phyloP scores from a whole-genome alignment of 2,113 vertebrate genomes.

The Trachemys scripta region DNA sequence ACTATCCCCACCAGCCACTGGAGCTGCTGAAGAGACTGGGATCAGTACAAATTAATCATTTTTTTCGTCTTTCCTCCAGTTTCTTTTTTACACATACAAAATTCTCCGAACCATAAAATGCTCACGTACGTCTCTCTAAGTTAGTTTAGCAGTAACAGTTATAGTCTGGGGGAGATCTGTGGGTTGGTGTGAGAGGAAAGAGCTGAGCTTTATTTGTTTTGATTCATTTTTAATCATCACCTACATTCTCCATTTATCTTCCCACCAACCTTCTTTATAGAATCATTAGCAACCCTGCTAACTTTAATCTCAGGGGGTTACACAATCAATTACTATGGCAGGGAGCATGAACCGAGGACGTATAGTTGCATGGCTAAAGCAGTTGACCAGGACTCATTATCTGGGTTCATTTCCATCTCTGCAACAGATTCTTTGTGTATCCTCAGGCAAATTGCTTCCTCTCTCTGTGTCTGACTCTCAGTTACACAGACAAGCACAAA shows the following conservation, averaged over 20 bases:
- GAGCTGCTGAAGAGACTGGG: not conserved
- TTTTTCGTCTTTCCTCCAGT: not conserved
- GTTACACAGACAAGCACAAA: not conserved
- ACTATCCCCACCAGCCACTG: not conserved
- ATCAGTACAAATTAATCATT: not conserved
- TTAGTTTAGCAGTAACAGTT: not conserved
- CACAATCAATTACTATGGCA: not conserved
- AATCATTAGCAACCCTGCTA: not conserved
- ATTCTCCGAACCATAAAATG: not conserved
- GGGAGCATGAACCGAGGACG: not conserved
- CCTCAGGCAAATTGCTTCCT: not conserved
- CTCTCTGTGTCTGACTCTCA: not conserved
- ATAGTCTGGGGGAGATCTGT: not conserved
- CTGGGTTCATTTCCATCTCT: not conserved
- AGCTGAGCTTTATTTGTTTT: not conserved
- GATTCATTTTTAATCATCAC: not conserved
- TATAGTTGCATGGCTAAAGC: not conserved
- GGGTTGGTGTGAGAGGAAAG: not conserved
- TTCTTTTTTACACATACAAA: accelerated
- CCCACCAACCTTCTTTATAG: not conserved
- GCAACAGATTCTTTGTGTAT: not conserved
- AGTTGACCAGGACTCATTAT: not conserved
- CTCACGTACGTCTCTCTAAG: not conserved
- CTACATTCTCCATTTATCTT: not conserved
- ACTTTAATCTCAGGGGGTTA: not conserved